Evolutionary conservation across 2,888 invertebrate species (phyloP), one percentile per base, ranked within the genome.

Genomic region (Drosophila aldrichi): DNA sequence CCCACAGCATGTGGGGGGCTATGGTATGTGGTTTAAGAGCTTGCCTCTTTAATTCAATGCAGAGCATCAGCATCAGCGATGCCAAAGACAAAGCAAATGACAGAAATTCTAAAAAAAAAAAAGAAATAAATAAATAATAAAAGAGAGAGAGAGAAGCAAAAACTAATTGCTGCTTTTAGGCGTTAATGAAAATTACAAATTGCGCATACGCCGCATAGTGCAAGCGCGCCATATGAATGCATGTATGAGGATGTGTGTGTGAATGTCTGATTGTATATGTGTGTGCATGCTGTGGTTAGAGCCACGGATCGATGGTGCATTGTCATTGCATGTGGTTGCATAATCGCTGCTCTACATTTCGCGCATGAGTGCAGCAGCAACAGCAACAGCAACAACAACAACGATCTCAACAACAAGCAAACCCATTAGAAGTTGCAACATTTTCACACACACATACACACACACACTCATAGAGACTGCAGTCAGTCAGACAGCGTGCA

Each of bases 341-440:
- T 87, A 87, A 89, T 81, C 81, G 86, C 81, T 89, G 87, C 76
- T 86, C 90, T 77, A 87, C 79, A 86, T 88, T 89, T 82, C 77
- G 68, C 74, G 84, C 79, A 72, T 81, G 79, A 74, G 61, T 82
- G 83, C 84, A 52, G 83, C 84, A 20, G 49, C 52, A 52, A 34
- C 55, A 52, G 29, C 51, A 66, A 10, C 44, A 60, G 16, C 20
- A 25, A 7, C 25, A 60, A 46, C 59, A 74, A 56, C 64, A 67
- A 72, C 65, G 67, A 81, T 68, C 74, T 65, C 70, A 68, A 69
- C 81, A 73, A 73, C 74, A 70, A 82, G 82, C 77, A 88, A 79
- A 81, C 63, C 88, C 88, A 89, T 88, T 88, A 88, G 83, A 89
- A 88, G 88, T 88, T 86, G 86, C 79, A 69, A 81, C 88, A 75